These are phyloP conservation scores for Dissostichus mawsoni DNA, from an alignment of 2,113 vertebrate species.

Conservation along the genomic window DNA sequence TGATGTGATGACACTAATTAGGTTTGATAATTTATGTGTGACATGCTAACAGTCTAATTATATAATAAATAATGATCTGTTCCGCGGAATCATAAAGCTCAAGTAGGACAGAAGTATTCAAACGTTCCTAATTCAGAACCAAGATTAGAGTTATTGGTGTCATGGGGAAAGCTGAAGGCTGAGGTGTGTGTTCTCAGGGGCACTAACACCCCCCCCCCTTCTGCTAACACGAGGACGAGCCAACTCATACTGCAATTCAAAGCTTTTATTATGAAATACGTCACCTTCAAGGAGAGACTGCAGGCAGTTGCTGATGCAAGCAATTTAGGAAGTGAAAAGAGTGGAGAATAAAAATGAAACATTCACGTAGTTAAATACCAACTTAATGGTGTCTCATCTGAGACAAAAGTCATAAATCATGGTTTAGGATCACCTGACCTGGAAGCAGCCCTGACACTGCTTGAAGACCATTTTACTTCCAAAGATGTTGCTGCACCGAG, in stretches of 20 bases:
- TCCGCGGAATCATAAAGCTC: conserved; percentile 11
- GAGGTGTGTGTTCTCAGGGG: conserved; percentile 53
- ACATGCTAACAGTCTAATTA: conserved; percentile 25
- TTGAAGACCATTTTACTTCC: conserved; percentile 2
- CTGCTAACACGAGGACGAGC: conserved; percentile 39
- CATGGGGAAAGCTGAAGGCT: conserved; percentile 33
- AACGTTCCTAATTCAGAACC: conserved; percentile 45
- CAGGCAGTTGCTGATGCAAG: conserved; percentile 45
- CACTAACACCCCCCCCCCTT: conserved; percentile 61
- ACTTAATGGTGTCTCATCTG: conserved; percentile 31
- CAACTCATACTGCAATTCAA: conserved; percentile 34
- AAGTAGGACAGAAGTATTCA: conserved; percentile 14
- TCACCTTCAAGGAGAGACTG: conserved; percentile 24
- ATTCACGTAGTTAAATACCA: conserved; percentile 37
- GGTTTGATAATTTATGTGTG: conserved; percentile 46
- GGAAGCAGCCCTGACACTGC: background rate
- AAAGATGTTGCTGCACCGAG: conserved; percentile 5
- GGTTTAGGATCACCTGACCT: conserved; percentile 13
- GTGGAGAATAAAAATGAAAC: conserved; percentile 16
- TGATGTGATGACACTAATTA: conserved; percentile 66
- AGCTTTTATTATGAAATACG: conserved; percentile 47
- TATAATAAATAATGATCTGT: conserved; percentile 22
- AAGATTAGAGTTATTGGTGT: conserved; percentile 43
- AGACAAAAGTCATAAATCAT: background rate
- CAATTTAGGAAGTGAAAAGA: conserved; percentile 36